phyloP scores from a whole-genome alignment of 2,797 vertebrate genomes.

The Chaetodon trifasciatus region DNA sequence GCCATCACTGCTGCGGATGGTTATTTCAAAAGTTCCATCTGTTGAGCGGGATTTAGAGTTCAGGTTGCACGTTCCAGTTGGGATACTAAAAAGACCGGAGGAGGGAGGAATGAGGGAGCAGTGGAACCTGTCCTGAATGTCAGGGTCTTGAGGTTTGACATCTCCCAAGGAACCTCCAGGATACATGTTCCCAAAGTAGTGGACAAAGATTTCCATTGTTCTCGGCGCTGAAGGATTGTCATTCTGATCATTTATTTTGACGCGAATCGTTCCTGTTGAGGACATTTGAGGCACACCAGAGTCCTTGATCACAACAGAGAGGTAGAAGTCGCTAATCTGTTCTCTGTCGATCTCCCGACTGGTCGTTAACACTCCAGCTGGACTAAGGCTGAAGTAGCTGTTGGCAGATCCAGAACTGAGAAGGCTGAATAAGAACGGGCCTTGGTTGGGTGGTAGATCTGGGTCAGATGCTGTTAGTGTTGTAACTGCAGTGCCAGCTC shows the following conservation, averaged over 20 bases:
- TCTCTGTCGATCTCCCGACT: slow-evolving; percentile 96
- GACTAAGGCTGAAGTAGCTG: slow-evolving; percentile 93
- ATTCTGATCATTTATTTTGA: slow-evolving; percentile 94
- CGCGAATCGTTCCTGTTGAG: slow-evolving; percentile 94
- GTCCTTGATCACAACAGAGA: slow-evolving; percentile 93
- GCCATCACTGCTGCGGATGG: slow-evolving; percentile 91
- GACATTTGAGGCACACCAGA: slow-evolving; percentile 98
- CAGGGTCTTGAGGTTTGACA: slow-evolving; percentile 95
- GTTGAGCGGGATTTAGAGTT: slow-evolving; percentile 91
- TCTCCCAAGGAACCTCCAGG: slow-evolving; percentile 93
- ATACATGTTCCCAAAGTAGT: slow-evolving; percentile 96
- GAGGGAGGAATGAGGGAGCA: slow-evolving; percentile 94
- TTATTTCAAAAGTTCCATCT: slow-evolving; percentile 94
- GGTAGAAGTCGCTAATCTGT: slow-evolving; percentile 93
- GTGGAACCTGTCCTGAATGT: slow-evolving; percentile 93
- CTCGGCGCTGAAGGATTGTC: slow-evolving; percentile 97
- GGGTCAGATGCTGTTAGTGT: slow-evolving; percentile 91
- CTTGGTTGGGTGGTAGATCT: slow-evolving; percentile 96
- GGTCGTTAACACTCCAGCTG: slow-evolving; percentile 90
- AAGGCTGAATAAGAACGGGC: slow-evolving; percentile 93
- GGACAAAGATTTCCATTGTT: slow-evolving; percentile 93
- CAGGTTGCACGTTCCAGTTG: slow-evolving; percentile 91
- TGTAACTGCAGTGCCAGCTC: slow-evolving; percentile 90
- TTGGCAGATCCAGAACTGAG: slow-evolving; percentile 90
- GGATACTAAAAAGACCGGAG: slow-evolving; percentile 92